Percentiles rank a stretch among this genome's conserved stretches.
Evolutionary conservation across 2,113 vertebrate species (phyloP).

Genomic region (Ameiurus melas): DNA sequence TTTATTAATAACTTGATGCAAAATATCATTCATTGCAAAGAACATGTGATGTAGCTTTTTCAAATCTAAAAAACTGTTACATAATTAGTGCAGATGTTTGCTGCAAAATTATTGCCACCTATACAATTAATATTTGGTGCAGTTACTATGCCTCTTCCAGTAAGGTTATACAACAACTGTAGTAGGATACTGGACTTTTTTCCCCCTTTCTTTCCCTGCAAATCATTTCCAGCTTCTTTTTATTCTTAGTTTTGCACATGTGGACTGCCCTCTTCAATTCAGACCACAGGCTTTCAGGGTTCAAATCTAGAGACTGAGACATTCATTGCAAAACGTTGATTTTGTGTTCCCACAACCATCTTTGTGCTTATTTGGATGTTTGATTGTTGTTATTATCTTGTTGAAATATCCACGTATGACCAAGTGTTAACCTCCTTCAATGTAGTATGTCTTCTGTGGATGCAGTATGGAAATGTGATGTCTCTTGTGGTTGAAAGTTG

Average conservation of each 20-base stretch:
- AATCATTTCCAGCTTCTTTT: constrained; percentile 8
- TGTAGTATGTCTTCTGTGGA: neutral
- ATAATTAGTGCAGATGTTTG: neutral
- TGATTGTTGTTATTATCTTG: constrained; percentile 14
- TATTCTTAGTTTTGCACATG: constrained; percentile 13
- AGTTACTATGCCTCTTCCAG: neutral
- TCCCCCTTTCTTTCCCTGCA: neutral
- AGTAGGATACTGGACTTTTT: neutral
- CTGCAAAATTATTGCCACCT: neutral
- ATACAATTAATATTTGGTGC: neutral
- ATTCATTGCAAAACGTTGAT: neutral
- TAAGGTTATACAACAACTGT: neutral
- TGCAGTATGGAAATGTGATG: constrained; percentile 3
- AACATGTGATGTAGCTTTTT: neutral
- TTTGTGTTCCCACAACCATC: neutral
- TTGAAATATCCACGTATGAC: constrained; percentile 18
- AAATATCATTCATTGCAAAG: neutral
- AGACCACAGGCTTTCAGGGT: neutral
- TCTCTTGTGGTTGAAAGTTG: constrained; percentile 3
- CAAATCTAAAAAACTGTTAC: neutral
- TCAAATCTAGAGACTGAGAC: neutral
- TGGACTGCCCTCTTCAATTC: neutral
- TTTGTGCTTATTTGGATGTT: constrained; percentile 1
- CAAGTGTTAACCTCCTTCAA: constrained; percentile 24
- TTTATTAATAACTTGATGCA: too few relatives aligned